Evolutionary conservation across 1,140 invertebrate genomes (phyloP), one percentile per base, ranked within the genome.

Genomic region (Plectrocnemia conspersa): DNA sequence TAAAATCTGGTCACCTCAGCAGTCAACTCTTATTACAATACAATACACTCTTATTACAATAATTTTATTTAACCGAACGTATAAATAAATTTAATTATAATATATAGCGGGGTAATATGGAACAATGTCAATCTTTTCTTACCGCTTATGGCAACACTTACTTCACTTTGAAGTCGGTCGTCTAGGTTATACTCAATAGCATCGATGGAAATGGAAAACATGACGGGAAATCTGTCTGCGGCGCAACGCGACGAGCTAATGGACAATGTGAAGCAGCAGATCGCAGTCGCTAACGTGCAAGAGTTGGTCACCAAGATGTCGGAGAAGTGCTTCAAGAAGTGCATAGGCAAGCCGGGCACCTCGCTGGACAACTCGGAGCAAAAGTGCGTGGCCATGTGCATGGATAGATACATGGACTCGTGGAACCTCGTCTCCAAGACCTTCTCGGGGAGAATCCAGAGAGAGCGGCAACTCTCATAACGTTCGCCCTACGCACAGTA

Each of bases 371-470:
- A 80, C 69, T 90, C 89, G 1, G 93, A 97, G 81, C 91, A 94
- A 84, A 97, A 97, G 86, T 97, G 95, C 73, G 80, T 98, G 59
- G 89, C 91, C 10, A 93, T 97, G 90, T 97, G 93, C 71, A 96
- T 96, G 92, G 93, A 98, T 71, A 81, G 93, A 62, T 97, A 94
- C 75, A 94, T 97, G 88, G 95, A 97, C 70, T 82, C 93, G 4
- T 95, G 89, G 83, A 92, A 93, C 75, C 74, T 93, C 41, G 89
- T 97, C 22, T 91, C 89, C 11, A 79, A 83, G 69, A 82, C 90
- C 1, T 97, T 93, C 66, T 84, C 82, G 64, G 82, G 77, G 68
- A 79, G 92, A 66, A 77, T 95, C 62, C 87, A 91, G 68, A 75
- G 81, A 61, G 88, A 91, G 71, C 76, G 82, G 63, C 72, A 77